These are phyloP conservation scores for Tribolium madens DNA, from an alignment of 1,140 invertebrate genomes.

Conservation along the genomic window DNA sequence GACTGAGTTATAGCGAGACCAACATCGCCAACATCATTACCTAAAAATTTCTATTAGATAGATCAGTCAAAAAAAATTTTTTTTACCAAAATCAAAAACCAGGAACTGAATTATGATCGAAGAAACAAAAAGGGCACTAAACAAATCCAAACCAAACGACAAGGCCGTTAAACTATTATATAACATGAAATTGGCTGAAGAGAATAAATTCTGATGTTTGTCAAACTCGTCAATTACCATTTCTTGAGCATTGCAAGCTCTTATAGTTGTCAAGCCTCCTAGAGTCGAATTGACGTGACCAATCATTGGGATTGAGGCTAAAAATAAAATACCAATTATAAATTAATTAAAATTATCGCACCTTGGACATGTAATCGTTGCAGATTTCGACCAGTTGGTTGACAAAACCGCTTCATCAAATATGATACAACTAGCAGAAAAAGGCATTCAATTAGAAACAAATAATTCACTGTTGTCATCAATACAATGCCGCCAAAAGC, in stretches of 20 bases:
- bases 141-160: constrained; percentile 81
- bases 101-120: constrained; percentile 13
- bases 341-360: constrained; percentile 59
- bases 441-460: constrained; percentile 64
- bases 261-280: constrained; percentile 84
- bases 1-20: constrained; percentile 73
- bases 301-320: constrained; percentile 72
- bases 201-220: constrained; percentile 79
- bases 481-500: constrained; percentile 49
- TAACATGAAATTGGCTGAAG: constrained; percentile 74
- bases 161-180: constrained; percentile 74
- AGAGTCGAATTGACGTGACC: constrained; percentile 75
- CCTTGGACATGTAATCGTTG: constrained; percentile 76
- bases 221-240: constrained; percentile 85
- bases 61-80: neutral
- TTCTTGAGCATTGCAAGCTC: constrained; percentile 83
- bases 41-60: constrained; percentile 55
- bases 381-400: constrained; percentile 73
- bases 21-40: constrained; percentile 68
- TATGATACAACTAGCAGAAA: constrained; percentile 70
- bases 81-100: neutral
- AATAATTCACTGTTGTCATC: constrained; percentile 51
- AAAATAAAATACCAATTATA: constrained; percentile 66
- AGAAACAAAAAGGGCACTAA: constrained; percentile 67
- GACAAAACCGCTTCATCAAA: constrained; percentile 71